Evolutionary conservation across 2,888 invertebrate species (phyloP).

Genomic region (Flexamia atlantica): DNA sequence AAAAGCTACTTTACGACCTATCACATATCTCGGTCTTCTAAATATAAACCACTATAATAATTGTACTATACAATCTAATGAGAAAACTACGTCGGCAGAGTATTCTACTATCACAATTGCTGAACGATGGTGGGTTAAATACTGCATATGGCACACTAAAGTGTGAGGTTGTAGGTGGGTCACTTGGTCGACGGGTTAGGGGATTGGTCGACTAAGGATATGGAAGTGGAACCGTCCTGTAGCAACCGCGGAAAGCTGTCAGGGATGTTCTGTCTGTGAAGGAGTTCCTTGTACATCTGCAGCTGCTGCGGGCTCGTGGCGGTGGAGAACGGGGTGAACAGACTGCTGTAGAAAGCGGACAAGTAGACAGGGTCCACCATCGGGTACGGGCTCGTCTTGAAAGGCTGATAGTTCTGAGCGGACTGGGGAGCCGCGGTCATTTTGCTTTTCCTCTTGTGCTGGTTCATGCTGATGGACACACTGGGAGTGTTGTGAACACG

Average conservation of each 20-base stretch:
- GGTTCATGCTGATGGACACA: conserved; percentile 59
- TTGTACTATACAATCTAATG: conserved; percentile 55
- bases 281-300: conserved; percentile 78
- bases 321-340: conserved; percentile 69
- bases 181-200: conserved; percentile 74
- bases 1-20: conserved; percentile 39
- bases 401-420: conserved; percentile 26
- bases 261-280: conserved; percentile 66
- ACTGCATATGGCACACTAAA: conserved; percentile 62
- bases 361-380: conserved; percentile 67
- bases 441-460: conserved; percentile 50
- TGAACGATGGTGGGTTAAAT: conserved; percentile 59
- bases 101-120: conserved; percentile 57
- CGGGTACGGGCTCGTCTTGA: conserved; percentile 54
- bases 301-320: conserved; percentile 75
- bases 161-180: conserved; percentile 57
- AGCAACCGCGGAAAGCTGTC: conserved; percentile 70
- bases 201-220: conserved; percentile 74
- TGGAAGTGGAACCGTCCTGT: conserved; percentile 74
- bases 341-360: conserved; percentile 66
- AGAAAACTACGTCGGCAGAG: conserved; percentile 35
- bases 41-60: background rate
- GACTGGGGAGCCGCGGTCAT: background rate
- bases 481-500: conserved; percentile 8
- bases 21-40: background rate